Base-by-base conservation (phyloP, 2,888 invertebrate genomes). In the Agonopterix subpropinquella region DNA sequence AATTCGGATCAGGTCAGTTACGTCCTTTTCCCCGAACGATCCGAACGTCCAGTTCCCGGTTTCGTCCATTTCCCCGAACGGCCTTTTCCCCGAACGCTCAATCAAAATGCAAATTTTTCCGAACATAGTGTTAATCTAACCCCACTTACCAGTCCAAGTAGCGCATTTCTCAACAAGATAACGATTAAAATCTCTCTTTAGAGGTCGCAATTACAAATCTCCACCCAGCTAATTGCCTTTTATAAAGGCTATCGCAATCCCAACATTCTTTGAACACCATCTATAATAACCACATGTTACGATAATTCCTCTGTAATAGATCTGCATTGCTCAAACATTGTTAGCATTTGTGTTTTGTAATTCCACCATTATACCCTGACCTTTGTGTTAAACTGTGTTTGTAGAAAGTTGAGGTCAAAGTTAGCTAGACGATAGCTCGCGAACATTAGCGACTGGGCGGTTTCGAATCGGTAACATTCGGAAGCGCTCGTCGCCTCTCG, bases 361-460 rank as follows among this genome's bases (percentile, higher is more conserved):
- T 28, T 36, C 28, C 44, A 54, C 66, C 66, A 64, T 36, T 44
- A 11, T 59, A 57, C 45, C 36, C 48, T 63, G 65, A 67, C 53
- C 70, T 51, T 11, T 44, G 45, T 47, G 50, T 45, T 54, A 57
- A 54, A 51, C 56, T 53, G 48, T 39, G 8, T 11, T 37, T 43
- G 51, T 49, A 61, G 55, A 41, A 39, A 59, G 64, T 60, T 52
- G 63, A 72, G 79, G 66, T 79, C 81, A 73, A 65, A 56, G 55
- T 42, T 56, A 60, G 53, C 57, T 69, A 67, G 73, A 56, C 55
- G 57, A 55, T 57, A 57, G 58, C 61, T 63, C 67, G 64, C 67
- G 58, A 68, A 69, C 65, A 71, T 65, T 66, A 64, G 59, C 61
- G 59, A 73, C 80, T 85, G 86, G 87, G 87, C 86, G 87, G 78